Conservation (phyloP, 2,797 vertebrate genomes). For the Chrysocyon brachyurus region DNA sequence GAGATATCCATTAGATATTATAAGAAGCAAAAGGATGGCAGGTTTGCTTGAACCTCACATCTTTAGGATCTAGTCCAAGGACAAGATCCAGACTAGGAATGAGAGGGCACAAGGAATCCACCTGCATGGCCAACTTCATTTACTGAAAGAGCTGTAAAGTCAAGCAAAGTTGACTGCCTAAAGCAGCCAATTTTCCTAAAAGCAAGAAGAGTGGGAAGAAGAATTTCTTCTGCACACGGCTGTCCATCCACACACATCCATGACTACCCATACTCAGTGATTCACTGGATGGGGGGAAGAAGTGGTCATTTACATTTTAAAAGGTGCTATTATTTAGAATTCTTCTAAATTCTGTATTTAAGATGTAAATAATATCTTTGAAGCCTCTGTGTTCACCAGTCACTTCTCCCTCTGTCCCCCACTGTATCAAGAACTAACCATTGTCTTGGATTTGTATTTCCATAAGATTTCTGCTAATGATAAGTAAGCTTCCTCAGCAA, state of each 20-base stretch:
- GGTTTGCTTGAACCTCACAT: neutral
- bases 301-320: neutral
- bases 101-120: neutral
- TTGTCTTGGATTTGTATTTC: neutral
- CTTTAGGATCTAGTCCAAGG: neutral
- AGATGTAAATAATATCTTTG: neutral
- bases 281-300: neutral
- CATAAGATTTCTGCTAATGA: neutral
- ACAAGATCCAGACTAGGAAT: neutral
- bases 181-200: neutral
- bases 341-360: neutral
- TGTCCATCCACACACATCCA: fast-evolving
- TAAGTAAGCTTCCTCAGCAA: neutral
- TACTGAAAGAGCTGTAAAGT: neutral
- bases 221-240: neutral
- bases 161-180: neutral
- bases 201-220: neutral
- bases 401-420: neutral
- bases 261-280: fast-evolving
- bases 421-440: neutral
- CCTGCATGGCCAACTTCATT: neutral
- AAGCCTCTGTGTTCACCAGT: neutral
- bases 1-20: neutral
- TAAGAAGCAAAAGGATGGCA: neutral
- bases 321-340: neutral